These are phyloP conservation scores for Hemiprocne comata DNA, from an alignment of 2,113 vertebrate genomes.

Conservation along the genomic window DNA sequence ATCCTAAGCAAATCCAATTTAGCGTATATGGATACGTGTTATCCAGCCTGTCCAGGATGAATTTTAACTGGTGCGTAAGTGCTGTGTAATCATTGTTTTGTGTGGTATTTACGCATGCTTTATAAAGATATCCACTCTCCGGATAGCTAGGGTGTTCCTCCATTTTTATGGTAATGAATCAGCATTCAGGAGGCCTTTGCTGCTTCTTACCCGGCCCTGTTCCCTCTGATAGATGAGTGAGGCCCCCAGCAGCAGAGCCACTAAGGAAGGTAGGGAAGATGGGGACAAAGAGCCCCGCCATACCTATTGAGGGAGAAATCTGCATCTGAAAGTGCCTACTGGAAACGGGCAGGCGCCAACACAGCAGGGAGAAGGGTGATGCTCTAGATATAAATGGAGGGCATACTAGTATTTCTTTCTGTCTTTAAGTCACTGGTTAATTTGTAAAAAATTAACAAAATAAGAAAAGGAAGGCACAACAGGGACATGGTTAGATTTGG, in stretches of 20 bases:
- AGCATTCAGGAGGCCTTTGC: background rate
- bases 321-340: conserved; percentile 57
- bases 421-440: background rate
- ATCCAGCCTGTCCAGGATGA: conserved; percentile 22
- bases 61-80: background rate
- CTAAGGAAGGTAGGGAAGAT: background rate
- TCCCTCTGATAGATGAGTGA: background rate
- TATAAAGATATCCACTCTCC: background rate
- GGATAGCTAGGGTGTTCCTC: background rate
- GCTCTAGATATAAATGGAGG: conserved; percentile 2
- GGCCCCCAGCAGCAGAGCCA: background rate
- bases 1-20: background rate
- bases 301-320: conserved; percentile 40
- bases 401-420: background rate
- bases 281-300: background rate
- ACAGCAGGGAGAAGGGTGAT: background rate
- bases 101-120: background rate
- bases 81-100: background rate
- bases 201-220: background rate
- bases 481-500: background rate
- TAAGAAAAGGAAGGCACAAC: background rate
- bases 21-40: background rate
- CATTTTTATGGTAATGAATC: conserved; percentile 1
- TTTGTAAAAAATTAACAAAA: background rate
- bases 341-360: conserved; percentile 11